A percentile compares a stretch with the other conserved stretches of the same genome.
Conservation (phyloP, 2,113 vertebrate genomes). For the Mus pahari region DNA sequence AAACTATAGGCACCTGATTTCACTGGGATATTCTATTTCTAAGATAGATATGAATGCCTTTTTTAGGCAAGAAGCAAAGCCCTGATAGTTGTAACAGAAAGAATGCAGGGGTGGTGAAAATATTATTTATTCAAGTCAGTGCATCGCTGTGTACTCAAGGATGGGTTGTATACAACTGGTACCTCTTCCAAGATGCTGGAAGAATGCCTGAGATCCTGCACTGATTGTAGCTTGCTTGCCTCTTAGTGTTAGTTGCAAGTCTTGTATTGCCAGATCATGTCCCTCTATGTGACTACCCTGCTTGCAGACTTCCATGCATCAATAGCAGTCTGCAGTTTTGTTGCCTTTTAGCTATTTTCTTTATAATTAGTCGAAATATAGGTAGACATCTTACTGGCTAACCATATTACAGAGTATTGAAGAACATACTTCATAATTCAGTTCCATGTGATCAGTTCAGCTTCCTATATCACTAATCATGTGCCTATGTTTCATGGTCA, state of each 20-base stretch:
- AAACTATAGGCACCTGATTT: neutral
- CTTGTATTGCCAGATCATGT: conserved; percentile 89
- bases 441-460: neutral
- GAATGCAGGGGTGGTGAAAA: neutral
- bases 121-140: conserved; percentile 85
- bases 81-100: neutral
- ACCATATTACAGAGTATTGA: neutral
- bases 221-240: conserved; percentile 87
- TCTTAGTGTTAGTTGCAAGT: conserved; percentile 91
- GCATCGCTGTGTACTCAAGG: conserved; percentile 92
- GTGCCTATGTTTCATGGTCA: neutral
- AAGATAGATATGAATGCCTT: neutral
- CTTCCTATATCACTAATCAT: neutral
- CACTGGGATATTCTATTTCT: neutral
- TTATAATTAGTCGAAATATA: conserved; percentile 87
- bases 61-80: conserved; percentile 37
- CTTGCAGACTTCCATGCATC: conserved; percentile 84
- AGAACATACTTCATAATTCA: neutral
- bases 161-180: conserved; percentile 44
- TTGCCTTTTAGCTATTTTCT: conserved; percentile 90
- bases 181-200: neutral
- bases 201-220: conserved; percentile 89
- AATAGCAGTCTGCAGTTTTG: conserved; percentile 90
- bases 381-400: neutral
- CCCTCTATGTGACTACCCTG: conserved; percentile 89